phyloP scores from a whole-genome alignment of 2,797 vertebrate genomes.

The Leptoclinus maculatus region DNA sequence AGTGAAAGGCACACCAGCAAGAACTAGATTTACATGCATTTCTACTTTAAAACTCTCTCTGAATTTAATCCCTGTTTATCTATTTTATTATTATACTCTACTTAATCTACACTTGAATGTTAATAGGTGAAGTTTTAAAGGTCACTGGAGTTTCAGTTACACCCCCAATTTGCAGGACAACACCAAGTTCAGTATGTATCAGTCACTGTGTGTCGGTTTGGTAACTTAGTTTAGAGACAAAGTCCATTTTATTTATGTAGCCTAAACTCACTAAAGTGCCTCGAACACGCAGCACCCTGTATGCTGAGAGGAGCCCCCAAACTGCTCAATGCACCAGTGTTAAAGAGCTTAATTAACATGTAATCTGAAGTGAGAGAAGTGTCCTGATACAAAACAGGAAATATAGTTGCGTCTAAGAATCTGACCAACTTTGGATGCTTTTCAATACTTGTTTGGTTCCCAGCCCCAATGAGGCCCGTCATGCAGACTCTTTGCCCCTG shows the following conservation, averaged over 20 bases:
- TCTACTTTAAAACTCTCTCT: neutral
- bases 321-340: neutral
- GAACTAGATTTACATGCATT: neutral
- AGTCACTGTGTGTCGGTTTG: neutral
- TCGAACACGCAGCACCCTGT: neutral
- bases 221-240: neutral
- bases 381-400: neutral
- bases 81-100: neutral
- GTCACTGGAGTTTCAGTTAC: neutral
- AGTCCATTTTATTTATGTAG: neutral
- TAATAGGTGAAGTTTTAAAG: neutral
- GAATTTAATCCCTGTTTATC: neutral
- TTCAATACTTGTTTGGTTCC: neutral
- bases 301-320: neutral
- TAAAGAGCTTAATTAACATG: neutral
- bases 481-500: too few relatives aligned
- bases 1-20: neutral
- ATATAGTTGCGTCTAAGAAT: neutral
- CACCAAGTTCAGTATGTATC: neutral
- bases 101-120: neutral
- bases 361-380: neutral
- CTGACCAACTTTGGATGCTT: neutral
- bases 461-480: neutral
- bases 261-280: neutral
- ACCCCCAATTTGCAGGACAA: neutral